Conservation (phyloP, 2,888 invertebrate genomes). For the Lissonota sp. region DNA sequence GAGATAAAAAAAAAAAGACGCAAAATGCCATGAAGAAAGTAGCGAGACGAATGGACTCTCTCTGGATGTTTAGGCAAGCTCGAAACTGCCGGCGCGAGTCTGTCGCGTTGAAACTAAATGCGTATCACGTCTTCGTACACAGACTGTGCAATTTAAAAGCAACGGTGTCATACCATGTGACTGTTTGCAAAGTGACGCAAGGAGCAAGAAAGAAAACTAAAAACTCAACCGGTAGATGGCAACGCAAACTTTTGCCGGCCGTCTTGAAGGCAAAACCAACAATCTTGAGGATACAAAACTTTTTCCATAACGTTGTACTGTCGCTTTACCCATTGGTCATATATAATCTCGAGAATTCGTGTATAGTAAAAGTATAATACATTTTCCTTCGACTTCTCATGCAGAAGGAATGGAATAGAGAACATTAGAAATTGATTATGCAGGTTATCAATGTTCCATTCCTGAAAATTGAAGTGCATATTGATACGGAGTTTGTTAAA, state of each 20-base stretch:
- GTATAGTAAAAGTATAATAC: background rate
- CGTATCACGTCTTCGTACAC: conserved; percentile 22
- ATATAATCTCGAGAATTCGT: background rate
- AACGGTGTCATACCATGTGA: conserved; percentile 1
- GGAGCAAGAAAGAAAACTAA: conserved; percentile 12
- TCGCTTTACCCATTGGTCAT: background rate
- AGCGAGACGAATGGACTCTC: background rate
- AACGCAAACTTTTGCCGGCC: conserved; percentile 6
- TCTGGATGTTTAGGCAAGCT: background rate
- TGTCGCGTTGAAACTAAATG: conserved; percentile 31
- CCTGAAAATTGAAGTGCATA: no score
- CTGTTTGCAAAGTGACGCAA: conserved; percentile 1
- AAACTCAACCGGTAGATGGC: background rate
- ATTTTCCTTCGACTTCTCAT: background rate
- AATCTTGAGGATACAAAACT: background rate
- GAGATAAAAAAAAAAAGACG: conserved; percentile 19
- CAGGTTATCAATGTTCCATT: no score
- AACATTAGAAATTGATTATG: no score
- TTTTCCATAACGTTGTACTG: background rate
- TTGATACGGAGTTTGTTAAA: no score
- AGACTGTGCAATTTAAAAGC: conserved; percentile 23
- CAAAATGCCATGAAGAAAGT: conserved; percentile 18
- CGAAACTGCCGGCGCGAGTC: conserved; percentile 1
- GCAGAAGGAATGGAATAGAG: background rate
- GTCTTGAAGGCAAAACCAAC: background rate